Evolutionary conservation across 92 coral and sea anemone genomes (phyloP), one percentile per base, ranked within the genome.

Genomic region (Epizoanthus rinbou): DNA sequence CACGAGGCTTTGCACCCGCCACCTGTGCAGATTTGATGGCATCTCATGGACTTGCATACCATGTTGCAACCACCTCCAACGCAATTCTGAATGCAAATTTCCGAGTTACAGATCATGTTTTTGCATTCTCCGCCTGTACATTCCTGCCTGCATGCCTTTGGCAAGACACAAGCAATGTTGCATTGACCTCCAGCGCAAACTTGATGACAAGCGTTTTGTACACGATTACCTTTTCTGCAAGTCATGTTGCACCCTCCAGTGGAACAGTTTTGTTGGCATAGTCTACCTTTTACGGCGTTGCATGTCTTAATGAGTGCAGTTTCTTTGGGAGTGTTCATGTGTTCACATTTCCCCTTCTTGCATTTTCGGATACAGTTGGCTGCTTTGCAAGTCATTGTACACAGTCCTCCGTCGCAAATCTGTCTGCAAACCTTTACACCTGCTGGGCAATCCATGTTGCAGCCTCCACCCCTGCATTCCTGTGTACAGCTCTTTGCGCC

Each of bases 11-110:
- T 81, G 76, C 98, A 93, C 19, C 87, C 80, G 4, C 94, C 98
- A 23, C 94, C 92, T 66, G 91, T 86, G 84, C 98, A 93, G 63
- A 93, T 89, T 52, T 93, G 98, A 24, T 90, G 87, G 66, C 98
- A 93, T 62, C 86, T 89, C 57, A 47, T 75, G 28, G 98, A 93
- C 70, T 78, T 76, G 86, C 98, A 93, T 45, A 87, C 93, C 98
- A 93, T 93, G 64, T 91, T 86, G 60, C 98, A 91, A 15, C 89
- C 91, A 41, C 98, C 98, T 24, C 95, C 83, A 9, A 91, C 84
- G 75, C 98, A 93, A 81, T 89, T 91, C 63, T 93, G 98, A 33
- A 93, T 88, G 75, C 98, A 93, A 47, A 91, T 76, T 18, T 92
- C 88, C 13, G 98, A 88, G 21, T 79, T 89, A 53, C 98, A 93